phyloP scores from a whole-genome alignment of 2,888 invertebrate species.

The Argynnis bischoffii region DNA sequence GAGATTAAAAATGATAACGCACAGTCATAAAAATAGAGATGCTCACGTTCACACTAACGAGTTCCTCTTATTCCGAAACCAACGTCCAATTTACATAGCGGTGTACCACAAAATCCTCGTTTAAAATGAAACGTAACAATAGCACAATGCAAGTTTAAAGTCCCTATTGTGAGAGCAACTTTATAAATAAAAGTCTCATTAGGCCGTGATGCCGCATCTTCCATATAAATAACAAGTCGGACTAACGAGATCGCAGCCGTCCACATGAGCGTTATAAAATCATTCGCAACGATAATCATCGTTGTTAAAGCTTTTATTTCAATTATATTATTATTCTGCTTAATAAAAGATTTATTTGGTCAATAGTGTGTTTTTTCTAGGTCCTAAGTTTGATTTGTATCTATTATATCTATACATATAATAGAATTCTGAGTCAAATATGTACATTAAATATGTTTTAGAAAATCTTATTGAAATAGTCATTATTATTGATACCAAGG shows the following conservation, averaged over 20 bases:
- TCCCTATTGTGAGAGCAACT: slow-evolving; percentile 69
- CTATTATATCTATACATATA: too few species aligned
- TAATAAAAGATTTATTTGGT: too few species aligned
- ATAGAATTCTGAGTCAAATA: too few species aligned
- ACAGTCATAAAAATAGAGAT: slow-evolving; percentile 46
- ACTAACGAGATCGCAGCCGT: slow-evolving; percentile 45
- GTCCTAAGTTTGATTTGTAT: too few species aligned
- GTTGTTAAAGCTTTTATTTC: neutral
- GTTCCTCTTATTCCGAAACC: slow-evolving; percentile 61
- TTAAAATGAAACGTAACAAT: slow-evolving; percentile 77
- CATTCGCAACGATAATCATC: slow-evolving; percentile 22
- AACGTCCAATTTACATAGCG: slow-evolving; percentile 75
- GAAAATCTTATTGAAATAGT: too few species aligned
- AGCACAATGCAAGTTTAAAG: slow-evolving; percentile 75
- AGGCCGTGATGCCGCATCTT: slow-evolving; percentile 66
- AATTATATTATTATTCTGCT: neutral
- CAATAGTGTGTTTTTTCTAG: too few species aligned
- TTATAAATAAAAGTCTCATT: slow-evolving; percentile 80
- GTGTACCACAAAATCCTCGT: slow-evolving; percentile 68
- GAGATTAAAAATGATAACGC: slow-evolving; percentile 27
- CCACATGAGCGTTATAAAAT: slow-evolving; percentile 37
- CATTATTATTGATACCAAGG: too few species aligned
- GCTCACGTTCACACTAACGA: slow-evolving; percentile 62
- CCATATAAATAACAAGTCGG: slow-evolving; percentile 64
- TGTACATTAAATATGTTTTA: too few species aligned